A percentile compares a stretch with the other conserved stretches of the same genome.
phyloP scores from a whole-genome alignment of 1,140 invertebrate genomes.

The Patella vulgata region DNA sequence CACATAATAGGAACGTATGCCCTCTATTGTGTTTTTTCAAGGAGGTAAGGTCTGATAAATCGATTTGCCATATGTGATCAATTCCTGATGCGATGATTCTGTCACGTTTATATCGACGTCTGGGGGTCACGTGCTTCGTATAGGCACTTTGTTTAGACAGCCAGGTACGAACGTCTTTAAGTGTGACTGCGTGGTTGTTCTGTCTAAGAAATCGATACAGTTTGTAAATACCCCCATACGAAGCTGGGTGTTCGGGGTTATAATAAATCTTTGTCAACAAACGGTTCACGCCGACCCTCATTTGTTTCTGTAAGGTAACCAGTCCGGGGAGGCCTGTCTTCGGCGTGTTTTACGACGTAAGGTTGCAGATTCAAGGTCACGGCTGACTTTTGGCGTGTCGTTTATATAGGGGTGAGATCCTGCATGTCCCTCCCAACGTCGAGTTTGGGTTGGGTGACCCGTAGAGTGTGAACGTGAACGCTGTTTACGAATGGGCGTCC shows the following conservation, averaged over 20 bases:
- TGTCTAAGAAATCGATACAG: no score
- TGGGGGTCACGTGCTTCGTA: conserved; percentile 21
- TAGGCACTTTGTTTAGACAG: conserved; percentile 23
- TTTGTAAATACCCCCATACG: conserved; percentile 17
- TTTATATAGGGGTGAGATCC: no score
- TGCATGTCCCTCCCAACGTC: background rate
- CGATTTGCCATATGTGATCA: conserved; percentile 63
- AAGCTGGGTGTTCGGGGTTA: background rate
- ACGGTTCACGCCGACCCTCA: no score
- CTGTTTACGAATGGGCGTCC: no score
- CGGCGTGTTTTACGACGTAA: no score
- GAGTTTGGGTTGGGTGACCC: background rate
- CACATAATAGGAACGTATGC: conserved; percentile 66
- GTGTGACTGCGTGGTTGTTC: no score
- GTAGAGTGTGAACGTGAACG: conserved; percentile 2
- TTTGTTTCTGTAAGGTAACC: no score
- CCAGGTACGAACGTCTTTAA: conserved; percentile 8
- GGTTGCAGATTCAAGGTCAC: no score
- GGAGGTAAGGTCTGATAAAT: conserved; percentile 56
- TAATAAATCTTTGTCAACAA: conserved; percentile 1
- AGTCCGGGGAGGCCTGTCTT: no score
- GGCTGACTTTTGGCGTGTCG: no score
- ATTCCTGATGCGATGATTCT: conserved; percentile 33
- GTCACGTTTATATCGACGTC: conserved; percentile 13
- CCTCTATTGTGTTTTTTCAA: conserved; percentile 60